phyloP scores from a whole-genome alignment of 2,888 invertebrate species.

The Nysson spinosus region DNA sequence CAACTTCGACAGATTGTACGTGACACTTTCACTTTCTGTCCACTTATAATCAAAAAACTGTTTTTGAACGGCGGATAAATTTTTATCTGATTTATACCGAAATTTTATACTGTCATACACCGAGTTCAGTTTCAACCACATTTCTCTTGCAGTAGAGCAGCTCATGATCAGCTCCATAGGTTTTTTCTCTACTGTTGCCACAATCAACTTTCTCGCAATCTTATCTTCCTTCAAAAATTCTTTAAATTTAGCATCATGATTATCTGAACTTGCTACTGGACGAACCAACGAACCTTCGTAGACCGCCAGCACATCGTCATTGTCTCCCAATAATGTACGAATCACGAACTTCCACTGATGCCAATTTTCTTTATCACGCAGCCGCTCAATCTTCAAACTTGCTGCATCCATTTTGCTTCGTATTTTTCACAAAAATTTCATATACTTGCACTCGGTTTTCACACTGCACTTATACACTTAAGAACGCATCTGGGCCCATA shows the following conservation, averaged over 20 bases:
- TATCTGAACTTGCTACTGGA: not conserved
- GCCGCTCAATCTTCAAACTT: not conserved
- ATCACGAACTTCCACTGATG: not conserved
- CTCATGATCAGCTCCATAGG: conserved; percentile 36
- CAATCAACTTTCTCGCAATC: conserved; percentile 25
- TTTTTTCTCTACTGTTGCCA: conserved; percentile 41
- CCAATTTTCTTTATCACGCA: not conserved
- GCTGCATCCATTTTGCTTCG: no score
- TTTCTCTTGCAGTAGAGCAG: conserved; percentile 32
- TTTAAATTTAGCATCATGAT: not conserved
- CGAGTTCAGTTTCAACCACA: conserved; percentile 49
- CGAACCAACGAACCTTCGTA: not conserved
- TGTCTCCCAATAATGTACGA: not conserved
- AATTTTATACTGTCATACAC: conserved; percentile 51
- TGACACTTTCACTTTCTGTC: conserved; percentile 12
- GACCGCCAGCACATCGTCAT: not conserved
- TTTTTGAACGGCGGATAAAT: conserved; percentile 45
- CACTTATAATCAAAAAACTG: conserved; percentile 50
- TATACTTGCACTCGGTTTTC: no score
- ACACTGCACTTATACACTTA: no score
- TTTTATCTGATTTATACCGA: conserved; percentile 48
- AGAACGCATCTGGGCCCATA: no score
- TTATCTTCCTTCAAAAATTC: conserved; percentile 22
- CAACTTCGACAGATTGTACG: conserved; percentile 37
- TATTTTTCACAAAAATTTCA: no score